phyloP scores from a whole-genome alignment of 2,113 vertebrate species.

The Oncorhynchus masou region DNA sequence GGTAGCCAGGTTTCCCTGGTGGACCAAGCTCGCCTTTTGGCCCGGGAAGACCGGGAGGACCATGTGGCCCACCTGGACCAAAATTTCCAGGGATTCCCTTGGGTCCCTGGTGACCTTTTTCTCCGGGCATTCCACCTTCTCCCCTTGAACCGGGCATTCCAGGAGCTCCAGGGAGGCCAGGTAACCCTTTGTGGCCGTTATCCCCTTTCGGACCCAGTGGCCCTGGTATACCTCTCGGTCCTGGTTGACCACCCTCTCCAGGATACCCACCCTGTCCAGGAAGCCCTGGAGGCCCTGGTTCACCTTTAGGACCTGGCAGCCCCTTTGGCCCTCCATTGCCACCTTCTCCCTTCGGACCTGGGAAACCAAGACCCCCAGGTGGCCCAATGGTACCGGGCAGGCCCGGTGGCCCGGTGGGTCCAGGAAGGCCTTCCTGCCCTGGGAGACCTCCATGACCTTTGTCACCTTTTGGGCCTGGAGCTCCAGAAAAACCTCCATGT shows the following conservation, averaged over 20 bases:
- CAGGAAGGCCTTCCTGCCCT: conserved; percentile 81
- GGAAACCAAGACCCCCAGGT: conserved; percentile 83
- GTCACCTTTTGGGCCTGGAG: conserved; percentile 84
- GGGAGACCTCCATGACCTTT: conserved; percentile 83
- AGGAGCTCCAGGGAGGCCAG: conserved; percentile 78
- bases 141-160: conserved; percentile 83
- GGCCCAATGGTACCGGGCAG: conserved; percentile 85
- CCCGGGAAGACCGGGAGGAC: conserved; percentile 70
- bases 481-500: conserved; percentile 79
- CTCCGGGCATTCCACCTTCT: conserved; percentile 59
- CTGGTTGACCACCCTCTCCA: conserved; percentile 82
- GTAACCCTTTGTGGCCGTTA: conserved; percentile 79
- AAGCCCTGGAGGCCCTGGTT: conserved; percentile 82
- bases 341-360: conserved; percentile 86
- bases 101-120: conserved; percentile 65
- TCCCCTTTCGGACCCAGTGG: conserved; percentile 88
- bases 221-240: conserved; percentile 85
- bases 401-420: conserved; percentile 84
- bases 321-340: conserved; percentile 80
- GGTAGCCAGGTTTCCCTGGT: conserved; percentile 80
- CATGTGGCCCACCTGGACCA: conserved; percentile 72
- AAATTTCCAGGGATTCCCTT: conserved; percentile 73
- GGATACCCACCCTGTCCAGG: conserved; percentile 84
- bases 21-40: conserved; percentile 67
- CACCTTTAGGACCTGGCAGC: conserved; percentile 82